Conservation (phyloP, 2,113 vertebrate genomes). For the Vireo altiloquus region DNA sequence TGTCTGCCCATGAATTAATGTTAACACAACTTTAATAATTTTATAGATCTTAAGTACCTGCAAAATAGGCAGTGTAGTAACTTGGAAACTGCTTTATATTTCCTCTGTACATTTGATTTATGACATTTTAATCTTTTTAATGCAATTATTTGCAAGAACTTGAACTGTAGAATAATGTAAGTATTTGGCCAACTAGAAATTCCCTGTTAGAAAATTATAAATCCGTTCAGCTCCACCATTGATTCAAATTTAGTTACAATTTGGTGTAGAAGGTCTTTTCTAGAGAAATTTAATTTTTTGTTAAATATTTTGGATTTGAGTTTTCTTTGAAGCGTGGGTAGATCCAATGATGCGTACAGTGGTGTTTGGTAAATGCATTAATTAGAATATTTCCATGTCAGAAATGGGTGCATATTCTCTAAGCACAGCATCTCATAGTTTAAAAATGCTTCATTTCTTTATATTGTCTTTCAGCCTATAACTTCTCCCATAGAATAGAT, state of each 20-base stretch:
- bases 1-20: neutral
- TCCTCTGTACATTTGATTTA: neutral
- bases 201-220: neutral
- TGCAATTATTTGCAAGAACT: neutral
- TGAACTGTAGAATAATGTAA: neutral
- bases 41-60: neutral
- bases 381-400: neutral
- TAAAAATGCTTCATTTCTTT: neutral
- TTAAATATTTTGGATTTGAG: neutral
- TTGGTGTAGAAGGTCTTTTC: neutral
- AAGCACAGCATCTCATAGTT: neutral
- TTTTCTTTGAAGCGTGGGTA: neutral
- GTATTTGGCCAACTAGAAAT: neutral
- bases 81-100: neutral
- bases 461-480: conserved; percentile 82
- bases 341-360: neutral
- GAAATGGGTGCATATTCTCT: neutral
- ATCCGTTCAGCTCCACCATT: neutral
- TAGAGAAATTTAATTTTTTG: neutral
- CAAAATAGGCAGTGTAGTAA: neutral
- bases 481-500: conserved; percentile 98
- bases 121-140: neutral
- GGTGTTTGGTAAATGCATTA: neutral
- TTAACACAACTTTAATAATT: neutral
- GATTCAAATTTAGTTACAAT: neutral